A percentile compares a stretch with the other conserved stretches of the same genome.
Conservation (phyloP, 1,140 invertebrate species). For the Sesamia nonagrioides region DNA sequence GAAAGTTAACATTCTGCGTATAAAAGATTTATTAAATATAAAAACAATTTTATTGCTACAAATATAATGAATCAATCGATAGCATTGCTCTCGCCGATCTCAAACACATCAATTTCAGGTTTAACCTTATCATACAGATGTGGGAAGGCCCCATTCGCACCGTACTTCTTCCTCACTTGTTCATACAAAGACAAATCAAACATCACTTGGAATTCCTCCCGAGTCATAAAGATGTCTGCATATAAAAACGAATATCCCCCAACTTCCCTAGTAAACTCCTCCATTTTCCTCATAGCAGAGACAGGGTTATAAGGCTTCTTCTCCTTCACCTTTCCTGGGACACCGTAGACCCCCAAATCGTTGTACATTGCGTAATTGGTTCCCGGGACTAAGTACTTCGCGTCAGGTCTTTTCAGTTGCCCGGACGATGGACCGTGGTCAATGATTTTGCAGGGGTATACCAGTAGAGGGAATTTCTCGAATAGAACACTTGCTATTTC, state of each 20-base stretch:
- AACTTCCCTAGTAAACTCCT: constrained; percentile 88
- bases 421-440: constrained; percentile 92
- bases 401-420: constrained; percentile 87
- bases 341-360: constrained; percentile 94
- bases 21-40: too few relatives aligned
- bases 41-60: constrained; percentile 51
- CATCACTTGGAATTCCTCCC: constrained; percentile 93
- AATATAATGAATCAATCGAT: constrained; percentile 81
- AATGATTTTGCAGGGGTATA: constrained; percentile 93
- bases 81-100: constrained; percentile 89
- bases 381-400: constrained; percentile 89
- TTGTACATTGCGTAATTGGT: constrained; percentile 91
- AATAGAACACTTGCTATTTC: constrained; percentile 90
- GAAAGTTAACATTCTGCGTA: too few relatives aligned
- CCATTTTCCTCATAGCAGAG: constrained; percentile 84
- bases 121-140: constrained; percentile 95
- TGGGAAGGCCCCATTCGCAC: constrained; percentile 92
- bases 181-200: constrained; percentile 94
- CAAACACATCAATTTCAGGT: constrained; percentile 91
- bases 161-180: constrained; percentile 89
- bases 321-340: constrained; percentile 89
- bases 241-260: constrained; percentile 91
- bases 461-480: constrained; percentile 93
- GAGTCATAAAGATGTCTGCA: constrained; percentile 94
- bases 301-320: constrained; percentile 88